Evolutionary conservation across 2,113 vertebrate species (phyloP).

Genomic region (Aix galericulata): DNA sequence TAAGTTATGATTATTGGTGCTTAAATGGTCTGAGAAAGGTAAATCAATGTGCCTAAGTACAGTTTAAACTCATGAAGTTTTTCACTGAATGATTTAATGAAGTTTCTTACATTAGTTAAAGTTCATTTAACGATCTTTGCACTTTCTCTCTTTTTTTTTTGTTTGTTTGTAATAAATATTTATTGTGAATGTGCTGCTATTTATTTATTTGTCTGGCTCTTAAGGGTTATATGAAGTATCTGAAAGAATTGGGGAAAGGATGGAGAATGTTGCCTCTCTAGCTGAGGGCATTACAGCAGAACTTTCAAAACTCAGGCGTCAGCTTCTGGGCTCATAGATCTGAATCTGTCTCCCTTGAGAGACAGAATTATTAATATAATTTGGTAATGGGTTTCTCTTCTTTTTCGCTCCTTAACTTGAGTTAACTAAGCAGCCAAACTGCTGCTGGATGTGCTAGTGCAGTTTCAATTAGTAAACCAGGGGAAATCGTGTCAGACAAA

Average conservation of each 20-base stretch:
- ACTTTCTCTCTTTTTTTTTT: background rate
- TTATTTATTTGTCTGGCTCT: background rate
- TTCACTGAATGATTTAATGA: background rate
- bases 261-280: background rate
- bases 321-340: background rate
- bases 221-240: background rate
- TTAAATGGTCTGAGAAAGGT: conserved; percentile 5
- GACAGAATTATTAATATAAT: background rate
- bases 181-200: background rate
- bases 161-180: background rate
- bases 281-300: background rate
- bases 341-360: background rate
- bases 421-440: background rate
- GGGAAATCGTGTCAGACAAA: background rate
- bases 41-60: background rate
- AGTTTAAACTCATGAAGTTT: background rate
- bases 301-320: background rate
- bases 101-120: background rate
- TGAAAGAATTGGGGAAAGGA: background rate
- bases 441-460: background rate
- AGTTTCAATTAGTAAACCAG: conserved; percentile 30
- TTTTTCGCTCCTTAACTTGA: background rate
- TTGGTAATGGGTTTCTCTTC: background rate
- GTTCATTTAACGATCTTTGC: background rate
- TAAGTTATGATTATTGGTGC: background rate